Base-by-base conservation (phyloP, 2,888 invertebrate genomes). In the Rhabditoides inermis region DNA sequence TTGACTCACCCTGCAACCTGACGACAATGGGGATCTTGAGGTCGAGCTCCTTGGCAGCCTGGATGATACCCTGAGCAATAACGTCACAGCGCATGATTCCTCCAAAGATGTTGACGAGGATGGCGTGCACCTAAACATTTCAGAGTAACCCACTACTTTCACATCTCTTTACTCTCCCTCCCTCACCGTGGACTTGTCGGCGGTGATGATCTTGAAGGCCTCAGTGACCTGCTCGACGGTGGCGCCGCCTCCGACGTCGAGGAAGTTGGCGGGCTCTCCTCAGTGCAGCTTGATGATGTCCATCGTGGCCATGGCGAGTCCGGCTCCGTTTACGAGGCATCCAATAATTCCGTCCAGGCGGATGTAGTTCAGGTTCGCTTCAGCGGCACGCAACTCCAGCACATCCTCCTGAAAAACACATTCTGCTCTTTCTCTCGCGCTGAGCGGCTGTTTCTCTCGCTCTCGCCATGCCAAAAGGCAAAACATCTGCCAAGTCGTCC, bases 231-330 rank as follows among this genome's bases (percentile, higher is more conserved):
- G 73, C 23, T 86, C 84, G 76, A 94, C 92, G 54, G 88, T 88
- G 0, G 95, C 98, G 56, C 87, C 86, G 52, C 98, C 98, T 25
- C 98, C 98, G 45, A 92, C 88, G 77, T 99, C 98, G 46, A 99
- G 82, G 80, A 99, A 99, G 79, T 99, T 99, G 0, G 98, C 98
- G 12, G 98, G 95, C 67, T 84, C 85, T 18, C 98, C 98, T 26
- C 95, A 95, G 79, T 92, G 86, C 41, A 95, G 80, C 77, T 89
- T 90, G 59, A 99, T 94, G 36, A 99, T 91, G 77, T 99, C 98
- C 95, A 99, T 94, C 15, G 98, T 99, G 2, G 95, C 98, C 98
- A 99, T 98, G 6, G 98, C 98, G 47, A 99, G 81, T 1, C 98
- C 98, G 65, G 98, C 98, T 25, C 98, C 98, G 81, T 99, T 99